Conservation (phyloP, 2,888 invertebrate species). For the Sipha maydis region DNA sequence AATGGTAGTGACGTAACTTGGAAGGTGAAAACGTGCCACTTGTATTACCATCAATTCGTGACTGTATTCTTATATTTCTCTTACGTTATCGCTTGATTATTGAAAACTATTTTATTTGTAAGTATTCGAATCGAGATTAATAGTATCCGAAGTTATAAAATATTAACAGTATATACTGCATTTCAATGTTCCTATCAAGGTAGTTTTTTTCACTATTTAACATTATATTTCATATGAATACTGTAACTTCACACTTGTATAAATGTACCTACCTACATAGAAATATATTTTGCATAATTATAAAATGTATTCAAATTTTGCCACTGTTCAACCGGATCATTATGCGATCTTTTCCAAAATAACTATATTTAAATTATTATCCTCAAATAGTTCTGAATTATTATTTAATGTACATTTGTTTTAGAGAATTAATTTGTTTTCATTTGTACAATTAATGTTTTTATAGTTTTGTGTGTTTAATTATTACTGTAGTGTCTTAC, state of each 20-base stretch:
- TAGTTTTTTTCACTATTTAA: background rate
- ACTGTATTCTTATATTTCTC: background rate
- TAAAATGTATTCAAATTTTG: background rate
- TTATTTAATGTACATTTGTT: background rate
- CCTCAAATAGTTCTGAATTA: background rate
- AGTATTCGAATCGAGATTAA: background rate
- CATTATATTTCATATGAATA: background rate
- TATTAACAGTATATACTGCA: background rate
- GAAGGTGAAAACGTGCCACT: background rate
- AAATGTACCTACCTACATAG: background rate
- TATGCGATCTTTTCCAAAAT: background rate
- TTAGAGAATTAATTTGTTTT: background rate
- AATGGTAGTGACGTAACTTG: background rate
- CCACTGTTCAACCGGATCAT: background rate
- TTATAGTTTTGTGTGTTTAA: background rate
- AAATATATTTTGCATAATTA: background rate
- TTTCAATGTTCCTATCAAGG: background rate
- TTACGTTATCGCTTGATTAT: background rate
- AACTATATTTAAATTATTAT: background rate
- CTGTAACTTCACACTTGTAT: background rate
- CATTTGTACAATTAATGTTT: background rate
- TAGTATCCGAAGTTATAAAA: background rate
- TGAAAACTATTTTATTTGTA: background rate
- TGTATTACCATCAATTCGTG: background rate
- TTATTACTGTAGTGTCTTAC: background rate